Evolutionary conservation across 2,888 invertebrate species (phyloP).

Genomic region (Ormyrus rosae): DNA sequence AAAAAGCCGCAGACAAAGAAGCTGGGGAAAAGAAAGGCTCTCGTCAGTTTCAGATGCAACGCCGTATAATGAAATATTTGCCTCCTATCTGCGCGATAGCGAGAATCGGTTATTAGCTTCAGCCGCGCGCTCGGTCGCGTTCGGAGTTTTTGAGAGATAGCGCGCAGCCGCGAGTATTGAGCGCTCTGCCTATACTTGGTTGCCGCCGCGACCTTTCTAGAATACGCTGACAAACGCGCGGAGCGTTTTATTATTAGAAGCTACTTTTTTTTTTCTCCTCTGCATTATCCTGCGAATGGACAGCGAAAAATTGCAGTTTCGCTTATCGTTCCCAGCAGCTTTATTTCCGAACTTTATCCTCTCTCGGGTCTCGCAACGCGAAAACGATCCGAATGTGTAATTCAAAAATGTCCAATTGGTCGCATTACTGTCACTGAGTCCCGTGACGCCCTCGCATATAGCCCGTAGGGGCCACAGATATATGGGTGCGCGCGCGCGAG

Average conservation of each 20-base stretch:
- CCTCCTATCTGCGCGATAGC: too few relatives aligned
- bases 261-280: not conserved
- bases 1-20: conserved; percentile 47
- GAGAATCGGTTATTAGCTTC: too few relatives aligned
- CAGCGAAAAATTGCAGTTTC: not conserved
- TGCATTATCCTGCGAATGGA: not conserved
- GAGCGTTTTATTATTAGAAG: not conserved
- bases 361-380: not conserved
- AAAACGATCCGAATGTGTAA: conserved; percentile 15
- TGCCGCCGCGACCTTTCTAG: not conserved
- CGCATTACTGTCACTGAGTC: conserved; percentile 48
- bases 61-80: too few relatives aligned
- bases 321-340: not conserved
- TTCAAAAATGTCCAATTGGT: conserved; percentile 36
- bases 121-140: conserved; percentile 25
- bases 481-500: not conserved
- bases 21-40: conserved; percentile 56
- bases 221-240: not conserved
- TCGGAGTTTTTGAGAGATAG: conserved; percentile 4
- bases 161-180: not conserved
- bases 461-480: not conserved
- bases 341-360: not conserved
- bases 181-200: too few relatives aligned
- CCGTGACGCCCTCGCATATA: conserved; percentile 45
- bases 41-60: too few relatives aligned